Conservation (phyloP, 2,113 vertebrate genomes). For the Heterochromis multidens region DNA sequence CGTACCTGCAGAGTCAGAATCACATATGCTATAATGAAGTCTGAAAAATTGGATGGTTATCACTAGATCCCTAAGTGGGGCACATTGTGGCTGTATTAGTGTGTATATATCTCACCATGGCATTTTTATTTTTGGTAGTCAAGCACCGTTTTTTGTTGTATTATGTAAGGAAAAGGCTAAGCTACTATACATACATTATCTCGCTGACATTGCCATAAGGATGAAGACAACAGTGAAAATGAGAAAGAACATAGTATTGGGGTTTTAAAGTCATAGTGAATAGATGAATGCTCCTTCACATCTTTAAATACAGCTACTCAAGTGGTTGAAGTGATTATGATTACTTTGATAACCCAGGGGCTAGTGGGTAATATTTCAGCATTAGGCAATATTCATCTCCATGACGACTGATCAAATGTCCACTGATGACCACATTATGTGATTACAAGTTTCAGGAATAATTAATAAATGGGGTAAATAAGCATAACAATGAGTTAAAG, state of each 20-base stretch:
- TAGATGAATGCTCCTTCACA: neutral
- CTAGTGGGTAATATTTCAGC: neutral
- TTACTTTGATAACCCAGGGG: neutral
- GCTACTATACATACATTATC: no score
- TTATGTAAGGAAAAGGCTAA: neutral
- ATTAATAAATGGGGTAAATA: neutral
- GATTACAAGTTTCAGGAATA: neutral
- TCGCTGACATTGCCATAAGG: neutral
- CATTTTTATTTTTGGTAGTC: neutral
- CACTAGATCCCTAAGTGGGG: no score
- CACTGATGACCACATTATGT: neutral
- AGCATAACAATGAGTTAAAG: neutral
- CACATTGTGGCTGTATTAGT: neutral
- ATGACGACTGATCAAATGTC: neutral
- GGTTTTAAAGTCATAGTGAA: neutral
- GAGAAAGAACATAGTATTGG: neutral
- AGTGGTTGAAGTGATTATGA: neutral
- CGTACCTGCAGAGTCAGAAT: neutral
- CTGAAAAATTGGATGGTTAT: neutral
- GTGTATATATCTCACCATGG: neutral
- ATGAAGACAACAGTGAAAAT: neutral
- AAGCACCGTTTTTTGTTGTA: neutral
- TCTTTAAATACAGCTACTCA: neutral
- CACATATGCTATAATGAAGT: neutral
- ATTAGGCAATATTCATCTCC: neutral